Evolutionary conservation across 2,888 invertebrate species (phyloP).

Genomic region (Congeria kusceri): DNA sequence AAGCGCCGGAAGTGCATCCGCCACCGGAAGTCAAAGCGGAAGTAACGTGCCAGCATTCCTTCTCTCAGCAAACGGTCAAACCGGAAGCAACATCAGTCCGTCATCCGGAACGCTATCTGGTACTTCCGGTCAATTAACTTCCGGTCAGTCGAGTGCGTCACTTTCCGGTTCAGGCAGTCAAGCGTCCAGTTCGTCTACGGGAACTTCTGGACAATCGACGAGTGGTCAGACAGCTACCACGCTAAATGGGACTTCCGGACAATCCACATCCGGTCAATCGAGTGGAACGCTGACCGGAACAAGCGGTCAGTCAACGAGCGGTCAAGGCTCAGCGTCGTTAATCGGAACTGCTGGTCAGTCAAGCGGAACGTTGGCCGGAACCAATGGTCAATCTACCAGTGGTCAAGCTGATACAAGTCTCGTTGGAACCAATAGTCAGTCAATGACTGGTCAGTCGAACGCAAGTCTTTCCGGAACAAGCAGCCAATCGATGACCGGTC

Average conservation of each 20-base stretch:
- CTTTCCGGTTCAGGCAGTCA: too few relatives aligned
- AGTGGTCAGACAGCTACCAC: too few relatives aligned
- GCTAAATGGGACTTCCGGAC: too few relatives aligned
- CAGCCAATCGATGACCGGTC: not conserved
- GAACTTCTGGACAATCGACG: not conserved
- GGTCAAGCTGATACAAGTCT: slow-evolving; percentile 9
- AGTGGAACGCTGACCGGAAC: not conserved
- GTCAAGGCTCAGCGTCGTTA: not conserved
- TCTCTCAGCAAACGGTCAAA: too few relatives aligned
- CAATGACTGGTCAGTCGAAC: too few relatives aligned
- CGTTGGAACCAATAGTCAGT: not conserved
- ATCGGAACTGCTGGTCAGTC: not conserved
- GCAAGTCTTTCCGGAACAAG: not conserved
- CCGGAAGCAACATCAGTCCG: too few relatives aligned
- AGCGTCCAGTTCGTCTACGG: too few relatives aligned
- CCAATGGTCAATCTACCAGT: not conserved
- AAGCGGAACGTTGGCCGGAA: not conserved
- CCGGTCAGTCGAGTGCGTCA: slow-evolving; percentile 5
- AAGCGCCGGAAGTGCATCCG: too few relatives aligned
- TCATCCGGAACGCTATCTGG: slow-evolving; percentile 30
- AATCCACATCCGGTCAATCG: not conserved
- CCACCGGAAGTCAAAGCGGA: too few relatives aligned
- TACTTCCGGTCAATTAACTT: slow-evolving; percentile 20
- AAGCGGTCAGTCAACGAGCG: slow-evolving; percentile 12
- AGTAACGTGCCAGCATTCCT: too few relatives aligned